Evolutionary conservation across 2,797 vertebrate species (phyloP), one percentile per base, ranked within the genome.

Genomic region (Liparis tanakae): DNA sequence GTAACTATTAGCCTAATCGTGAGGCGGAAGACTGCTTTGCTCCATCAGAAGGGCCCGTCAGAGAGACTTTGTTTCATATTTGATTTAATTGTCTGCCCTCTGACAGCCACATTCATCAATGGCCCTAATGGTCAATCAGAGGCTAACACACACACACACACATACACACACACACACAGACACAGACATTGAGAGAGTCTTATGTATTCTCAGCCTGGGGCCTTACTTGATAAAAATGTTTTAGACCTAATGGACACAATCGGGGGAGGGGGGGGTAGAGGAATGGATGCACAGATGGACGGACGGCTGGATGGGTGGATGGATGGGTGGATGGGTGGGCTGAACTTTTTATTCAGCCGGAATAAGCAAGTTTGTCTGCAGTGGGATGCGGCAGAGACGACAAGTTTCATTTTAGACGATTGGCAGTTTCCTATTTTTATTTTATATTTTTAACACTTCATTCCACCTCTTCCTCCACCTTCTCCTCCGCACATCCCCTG

Each of bases 21-120:
- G 94, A 96, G 95, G 95, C 94, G 94, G 95, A 94, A 95, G 96
- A 96, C 95, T 95, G 95, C 94, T 94, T 96, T 96, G 95, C 96
- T 96, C 95, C 96, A 96, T 97, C 96, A 97, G 95, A 96, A 96
- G 94, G 94, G 95, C 93, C 97, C 95, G 96, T 98, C 97, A 97
- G 92, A 97, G 96, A 90, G 96, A 98, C 97, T 98, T 98, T 97
- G 97, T 97, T 98, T 98, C 97, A 98, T 97, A 96, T 99, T 98
- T 99, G 97, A 99, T 99, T 98, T 98, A 97, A 98, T 98, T 98
- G 97, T 99, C 97, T 98, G 95, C 95, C 94, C 95, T 94, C 94
- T 98, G 97, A 98, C 97, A 98, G 96, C 95, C 96, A 97, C 97
- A 99, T 99, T 99, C 96, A 98, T 99, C 98, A 99, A 96, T 97